phyloP scores from a whole-genome alignment of 2,888 invertebrate genomes.

The Meteorus cinctellus region DNA sequence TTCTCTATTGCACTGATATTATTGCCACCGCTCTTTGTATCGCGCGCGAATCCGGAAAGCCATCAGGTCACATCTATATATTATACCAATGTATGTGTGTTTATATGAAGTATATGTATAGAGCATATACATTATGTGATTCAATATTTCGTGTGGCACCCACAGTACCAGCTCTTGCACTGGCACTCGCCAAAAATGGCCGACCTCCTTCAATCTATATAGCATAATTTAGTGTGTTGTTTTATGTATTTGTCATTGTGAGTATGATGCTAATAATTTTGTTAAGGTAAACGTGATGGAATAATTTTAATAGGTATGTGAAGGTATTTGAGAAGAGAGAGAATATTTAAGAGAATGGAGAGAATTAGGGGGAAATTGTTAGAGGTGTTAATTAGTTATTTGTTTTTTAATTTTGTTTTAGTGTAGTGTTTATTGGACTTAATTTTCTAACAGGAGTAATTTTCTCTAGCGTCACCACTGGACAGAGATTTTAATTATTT shows the following conservation, averaged over 20 bases:
- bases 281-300: no score
- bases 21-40: constrained; percentile 27
- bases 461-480: no score
- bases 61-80: constrained; percentile 2
- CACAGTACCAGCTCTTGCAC: constrained; percentile 47
- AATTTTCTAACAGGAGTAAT: no score
- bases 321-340: no score
- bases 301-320: no score
- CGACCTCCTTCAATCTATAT: background rate
- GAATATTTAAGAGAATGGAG: no score
- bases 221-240: background rate
- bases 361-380: no score
- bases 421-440: no score
- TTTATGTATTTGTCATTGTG: background rate
- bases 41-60: constrained; percentile 31
- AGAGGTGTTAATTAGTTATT: no score
- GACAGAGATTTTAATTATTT: no score
- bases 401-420: no score
- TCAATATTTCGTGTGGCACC: constrained; percentile 38
- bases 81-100: background rate
- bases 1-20: background rate
- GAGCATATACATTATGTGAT: constrained; percentile 12
- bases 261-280: no score
- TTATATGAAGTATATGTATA: constrained; percentile 24
- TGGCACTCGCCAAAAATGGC: constrained; percentile 41